Evolutionary conservation across 1,140 invertebrate genomes (phyloP).

Genomic region (Cherax destructor): DNA sequence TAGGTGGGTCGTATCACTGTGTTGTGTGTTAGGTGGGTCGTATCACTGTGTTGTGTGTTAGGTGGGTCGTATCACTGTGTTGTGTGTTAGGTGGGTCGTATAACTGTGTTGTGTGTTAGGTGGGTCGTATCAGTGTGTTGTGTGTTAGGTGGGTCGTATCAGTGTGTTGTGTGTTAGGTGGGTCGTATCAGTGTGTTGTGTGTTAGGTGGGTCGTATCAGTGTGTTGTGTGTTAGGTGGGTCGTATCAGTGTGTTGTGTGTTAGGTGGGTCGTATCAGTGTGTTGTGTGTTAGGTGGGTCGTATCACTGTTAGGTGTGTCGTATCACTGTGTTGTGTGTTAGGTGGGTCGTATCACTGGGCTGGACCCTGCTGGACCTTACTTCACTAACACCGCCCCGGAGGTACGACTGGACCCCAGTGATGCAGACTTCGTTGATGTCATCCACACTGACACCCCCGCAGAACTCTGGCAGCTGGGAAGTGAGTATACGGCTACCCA

Average conservation of each 20-base stretch:
- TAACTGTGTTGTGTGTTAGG: constrained; percentile 30
- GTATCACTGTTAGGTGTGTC: constrained; percentile 42
- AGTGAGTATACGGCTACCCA: constrained; percentile 16
- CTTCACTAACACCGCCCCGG: constrained; percentile 79
- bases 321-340: constrained; percentile 11
- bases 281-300: constrained; percentile 11
- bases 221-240: constrained; percentile 17
- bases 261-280: constrained; percentile 48
- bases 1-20: constrained; percentile 46
- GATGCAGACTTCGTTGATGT: constrained; percentile 74
- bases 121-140: constrained; percentile 42
- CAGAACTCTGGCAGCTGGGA: background rate
- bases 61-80: constrained; percentile 44
- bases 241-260: constrained; percentile 16
- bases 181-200: constrained; percentile 35
- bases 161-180: constrained; percentile 28
- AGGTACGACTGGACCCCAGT: constrained; percentile 74
- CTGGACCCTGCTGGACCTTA: constrained; percentile 91
- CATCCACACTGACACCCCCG: constrained; percentile 72
- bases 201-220: constrained; percentile 40
- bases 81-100: constrained; percentile 8
- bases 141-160: constrained; percentile 27
- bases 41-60: constrained; percentile 18
- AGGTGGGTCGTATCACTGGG: constrained; percentile 45
- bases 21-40: constrained; percentile 14